Base-by-base conservation (phyloP, 92 coral and sea anemone species). In the Actinernus sp. region DNA sequence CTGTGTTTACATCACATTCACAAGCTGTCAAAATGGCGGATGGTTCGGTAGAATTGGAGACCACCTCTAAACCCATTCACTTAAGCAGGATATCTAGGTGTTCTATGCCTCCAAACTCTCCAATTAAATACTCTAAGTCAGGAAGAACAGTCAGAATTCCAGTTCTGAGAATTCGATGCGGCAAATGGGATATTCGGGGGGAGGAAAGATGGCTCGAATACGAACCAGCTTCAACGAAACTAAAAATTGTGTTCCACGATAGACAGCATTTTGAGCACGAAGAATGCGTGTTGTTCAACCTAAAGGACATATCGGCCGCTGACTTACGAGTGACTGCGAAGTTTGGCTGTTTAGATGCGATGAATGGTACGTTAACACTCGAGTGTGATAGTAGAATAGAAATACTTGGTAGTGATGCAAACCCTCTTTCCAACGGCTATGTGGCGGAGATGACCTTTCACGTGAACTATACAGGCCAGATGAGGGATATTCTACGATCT, bases 381-480 rank as follows among this genome's bases (percentile, higher is more conserved):
- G 98, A 94, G 48, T 91, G 98, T 20, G 71, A 55, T n/a, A 69
- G 44, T 10, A 52, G 59, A 6, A 79, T 91, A 7, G 65, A 78
- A 18, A 44, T 76, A 25, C 58, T 68, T 1, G 56, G 77, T 12
- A 47, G 63, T 26, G 69, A 63, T n/a, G 36, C 49, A 8, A 24
- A 41, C 36, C 32, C 37, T 53, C 48, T 23, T 21, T 67, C 80
- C 19, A 12, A 50, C 26, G 62, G 58, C 28, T 88, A 70, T 55
- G 92, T 94, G 2, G 66, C 83, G 18, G 87, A 86, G 47, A 71
- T 82, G 3, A 87, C 92, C 8, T 94, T 94, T 68, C 92, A 91
- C 46, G 97, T 94, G 3, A 91, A 94, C 68, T 77, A 94, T 77
- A 94, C 97, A 0, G 98, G 97, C 3, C 95, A 88, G 44, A 76